Base-by-base conservation (phyloP, 1,140 invertebrate species). In the Anastatus disparis region DNA sequence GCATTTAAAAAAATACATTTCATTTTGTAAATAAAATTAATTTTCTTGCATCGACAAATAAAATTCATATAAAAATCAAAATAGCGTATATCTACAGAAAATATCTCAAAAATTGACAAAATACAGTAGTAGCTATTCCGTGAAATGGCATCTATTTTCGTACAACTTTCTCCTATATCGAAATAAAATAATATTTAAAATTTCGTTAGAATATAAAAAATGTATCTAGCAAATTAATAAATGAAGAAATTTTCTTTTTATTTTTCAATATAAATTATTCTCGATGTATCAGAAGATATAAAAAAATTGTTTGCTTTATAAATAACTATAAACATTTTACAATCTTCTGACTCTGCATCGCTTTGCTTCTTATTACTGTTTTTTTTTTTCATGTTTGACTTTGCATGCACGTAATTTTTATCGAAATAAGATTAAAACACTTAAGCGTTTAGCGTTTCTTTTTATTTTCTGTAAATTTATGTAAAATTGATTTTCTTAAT, bases 401-500 rank as follows among this genome's bases (percentile, higher is more conserved):
- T 53, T n/a, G 52, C 53, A 48, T 31, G 53, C 52, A 20, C 17
- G 29, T 38, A 44, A 55, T 55, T 56, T n/a, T 66, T 58, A 67
- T 67, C 13, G 3, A 56, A 6, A n/a, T n/a, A n/a, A 6, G 53
- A 44, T 56, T 31, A 44, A 66, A 42, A 46, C 27, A 17, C 38
- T 56, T 24, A 35, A 40, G 10, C 50, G 38, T 20, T 65, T 26
- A 17, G 42, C n/a, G 40, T 65, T 55, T 40, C 29, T 31, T 42
- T n/a, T n/a, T n/a, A n/a, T n/a, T n/a, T n/a, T n/a, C n/a, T n/a
- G 26, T 6, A 22, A 44, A 66, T 53, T 20, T 31, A 66, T 44
- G 63, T 65, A 20, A 26, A 55, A 55, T 65, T 42, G 50, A 42
- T 55, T 55, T 65, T 65, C 55, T 31, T 31, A n/a, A 29, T 15